phyloP scores from a whole-genome alignment of 2,888 invertebrate genomes.

The Scelioninae gen. 1 region DNA sequence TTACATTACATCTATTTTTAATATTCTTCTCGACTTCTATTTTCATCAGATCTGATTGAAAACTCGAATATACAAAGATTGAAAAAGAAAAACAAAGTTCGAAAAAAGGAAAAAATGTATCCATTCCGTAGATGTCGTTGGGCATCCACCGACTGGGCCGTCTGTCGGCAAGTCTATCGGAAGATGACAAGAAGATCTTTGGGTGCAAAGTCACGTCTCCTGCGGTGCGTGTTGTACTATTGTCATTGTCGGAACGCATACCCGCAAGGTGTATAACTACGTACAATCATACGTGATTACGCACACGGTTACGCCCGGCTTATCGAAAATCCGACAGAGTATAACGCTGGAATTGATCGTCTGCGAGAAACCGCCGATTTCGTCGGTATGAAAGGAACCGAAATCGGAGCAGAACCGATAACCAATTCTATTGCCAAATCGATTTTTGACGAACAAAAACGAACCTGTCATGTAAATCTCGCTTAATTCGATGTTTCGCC shows the following conservation, averaged over 20 bases:
- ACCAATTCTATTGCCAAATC: constrained; percentile 55
- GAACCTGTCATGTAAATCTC: constrained; percentile 31
- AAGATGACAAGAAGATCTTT: constrained; percentile 68
- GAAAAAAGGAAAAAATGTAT: constrained; percentile 37
- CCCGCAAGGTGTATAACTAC: constrained; percentile 76
- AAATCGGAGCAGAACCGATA: constrained; percentile 63
- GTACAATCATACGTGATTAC: constrained; percentile 74
- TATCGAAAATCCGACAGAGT: constrained; percentile 57
- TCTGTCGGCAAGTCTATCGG: constrained; percentile 79
- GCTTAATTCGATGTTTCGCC: constrained; percentile 56
- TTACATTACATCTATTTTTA: too few species aligned
- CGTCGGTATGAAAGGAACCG: constrained; percentile 59
- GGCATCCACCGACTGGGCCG: constrained; percentile 70
- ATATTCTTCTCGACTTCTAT: too few species aligned
- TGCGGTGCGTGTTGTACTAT: constrained; percentile 79
- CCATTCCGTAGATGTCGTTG: constrained; percentile 70
- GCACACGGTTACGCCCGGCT: constrained; percentile 58
- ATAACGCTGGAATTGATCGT: constrained; percentile 74
- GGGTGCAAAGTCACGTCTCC: constrained; percentile 82
- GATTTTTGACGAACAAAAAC: constrained; percentile 49
- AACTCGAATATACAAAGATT: constrained; percentile 7
- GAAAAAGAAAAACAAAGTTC: constrained; percentile 5
- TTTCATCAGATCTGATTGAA: constrained; percentile 22
- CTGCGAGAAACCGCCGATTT: constrained; percentile 53
- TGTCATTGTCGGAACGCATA: constrained; percentile 81